phyloP scores from a whole-genome alignment of 1,140 invertebrate genomes.

The Leptinotarsa defecta region DNA sequence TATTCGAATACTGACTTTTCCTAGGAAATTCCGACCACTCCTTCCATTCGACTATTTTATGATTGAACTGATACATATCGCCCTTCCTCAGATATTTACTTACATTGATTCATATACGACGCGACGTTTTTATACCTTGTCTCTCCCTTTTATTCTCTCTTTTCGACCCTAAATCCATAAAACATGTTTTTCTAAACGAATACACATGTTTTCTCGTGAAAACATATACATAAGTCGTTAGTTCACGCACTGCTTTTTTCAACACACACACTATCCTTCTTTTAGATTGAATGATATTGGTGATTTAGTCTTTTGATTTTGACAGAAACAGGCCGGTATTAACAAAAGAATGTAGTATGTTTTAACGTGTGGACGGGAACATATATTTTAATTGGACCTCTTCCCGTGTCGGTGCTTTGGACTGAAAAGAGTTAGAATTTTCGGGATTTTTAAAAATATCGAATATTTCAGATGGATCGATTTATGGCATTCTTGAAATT shows the following conservation, averaged over 20 bases:
- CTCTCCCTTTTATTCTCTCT: constrained; percentile 1
- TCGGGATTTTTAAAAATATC: too few species aligned
- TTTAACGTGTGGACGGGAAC: background rate
- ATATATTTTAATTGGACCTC: background rate
- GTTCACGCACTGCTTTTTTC: background rate
- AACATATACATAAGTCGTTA: constrained; percentile 8
- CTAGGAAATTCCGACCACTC: too few species aligned
- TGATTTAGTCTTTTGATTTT: background rate
- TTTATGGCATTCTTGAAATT: too few species aligned
- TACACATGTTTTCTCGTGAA: constrained; percentile 6
- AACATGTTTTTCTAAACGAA: constrained; percentile 6
- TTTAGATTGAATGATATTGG: constrained; percentile 1
- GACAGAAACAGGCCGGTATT: constrained; percentile 4
- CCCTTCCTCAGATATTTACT: background rate
- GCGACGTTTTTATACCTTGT: constrained; percentile 3
- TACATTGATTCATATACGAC: background rate
- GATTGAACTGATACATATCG: background rate
- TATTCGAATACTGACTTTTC: too few species aligned
- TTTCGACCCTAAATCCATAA: background rate
- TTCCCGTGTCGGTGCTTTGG: too few species aligned
- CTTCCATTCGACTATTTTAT: background rate
- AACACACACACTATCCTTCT: background rate
- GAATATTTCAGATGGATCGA: too few species aligned
- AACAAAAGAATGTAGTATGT: constrained; percentile 6
- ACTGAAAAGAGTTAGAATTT: too few species aligned